Evolutionary conservation across 53 echinoderm and acorn worm genomes (phyloP).

Genomic region (Luidia sarsii): DNA sequence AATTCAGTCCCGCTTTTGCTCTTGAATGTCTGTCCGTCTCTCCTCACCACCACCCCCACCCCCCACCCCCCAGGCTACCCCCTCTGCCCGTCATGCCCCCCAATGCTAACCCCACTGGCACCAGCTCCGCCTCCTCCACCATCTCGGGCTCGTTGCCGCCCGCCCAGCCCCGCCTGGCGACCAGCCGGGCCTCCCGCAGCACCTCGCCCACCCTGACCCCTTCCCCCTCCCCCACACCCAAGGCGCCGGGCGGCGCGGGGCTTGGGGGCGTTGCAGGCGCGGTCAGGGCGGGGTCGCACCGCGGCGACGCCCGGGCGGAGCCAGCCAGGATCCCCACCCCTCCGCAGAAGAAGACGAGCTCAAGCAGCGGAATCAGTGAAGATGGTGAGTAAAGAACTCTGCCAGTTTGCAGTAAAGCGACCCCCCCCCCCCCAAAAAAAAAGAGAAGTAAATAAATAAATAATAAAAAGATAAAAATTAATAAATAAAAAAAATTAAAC

Average conservation of each 20-base stretch:
- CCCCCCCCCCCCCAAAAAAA: too few species aligned
- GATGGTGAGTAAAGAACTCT: constrained; percentile 97
- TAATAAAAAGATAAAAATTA: not conserved
- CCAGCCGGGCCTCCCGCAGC: constrained; percentile 75
- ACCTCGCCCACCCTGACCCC: constrained; percentile 94
- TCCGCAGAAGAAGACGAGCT: constrained; percentile 62
- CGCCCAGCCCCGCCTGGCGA: constrained; percentile 29
- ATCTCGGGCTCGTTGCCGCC: constrained; percentile 65
- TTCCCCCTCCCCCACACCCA: constrained; percentile 77
- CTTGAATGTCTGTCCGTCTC: too few species aligned
- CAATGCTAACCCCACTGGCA: constrained; percentile 33
- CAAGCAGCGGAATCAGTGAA: constrained; percentile 96
- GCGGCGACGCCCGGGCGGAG: not conserved
- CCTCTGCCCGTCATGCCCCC: constrained; percentile 41
- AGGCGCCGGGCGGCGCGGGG: constrained; percentile 29
- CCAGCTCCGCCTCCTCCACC: constrained; percentile 81
- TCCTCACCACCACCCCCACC: too few species aligned
- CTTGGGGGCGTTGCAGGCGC: not conserved
- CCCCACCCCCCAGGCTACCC: constrained; percentile 33
- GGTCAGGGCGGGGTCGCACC: constrained; percentile 30
- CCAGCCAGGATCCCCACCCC: constrained; percentile 3
- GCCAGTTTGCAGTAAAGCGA: too few species aligned
- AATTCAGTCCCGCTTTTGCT: too few species aligned
- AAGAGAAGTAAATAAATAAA: too few species aligned
- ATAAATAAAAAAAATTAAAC: not conserved